A percentile compares a stretch with the other conserved stretches of the same genome.
Conservation (phyloP, 2,113 vertebrate genomes). For the Cettia cetti region DNA sequence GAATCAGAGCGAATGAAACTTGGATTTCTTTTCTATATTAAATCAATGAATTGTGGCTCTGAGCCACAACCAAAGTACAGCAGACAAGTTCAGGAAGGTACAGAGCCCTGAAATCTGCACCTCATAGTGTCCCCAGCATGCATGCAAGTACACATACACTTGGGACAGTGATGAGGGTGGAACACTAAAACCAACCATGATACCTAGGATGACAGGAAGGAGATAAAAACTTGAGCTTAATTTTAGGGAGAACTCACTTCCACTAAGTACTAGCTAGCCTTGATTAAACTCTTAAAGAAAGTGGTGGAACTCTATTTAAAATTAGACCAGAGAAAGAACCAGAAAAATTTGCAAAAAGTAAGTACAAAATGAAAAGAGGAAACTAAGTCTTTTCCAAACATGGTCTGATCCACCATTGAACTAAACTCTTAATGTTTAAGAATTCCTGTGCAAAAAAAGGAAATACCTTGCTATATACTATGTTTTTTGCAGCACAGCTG, state of each 20-base stretch:
- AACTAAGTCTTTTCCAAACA: not conserved
- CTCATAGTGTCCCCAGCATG: not conserved
- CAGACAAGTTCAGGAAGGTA: not conserved
- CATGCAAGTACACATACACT: not conserved
- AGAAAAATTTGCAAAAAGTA: not conserved
- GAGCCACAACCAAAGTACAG: not conserved
- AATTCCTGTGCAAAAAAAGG: not conserved
- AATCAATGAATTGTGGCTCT: not conserved
- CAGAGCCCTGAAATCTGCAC: not conserved
- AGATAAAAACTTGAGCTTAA: not conserved
- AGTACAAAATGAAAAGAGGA: not conserved
- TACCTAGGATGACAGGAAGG: not conserved
- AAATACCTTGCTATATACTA: not conserved
- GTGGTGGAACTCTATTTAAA: not conserved
- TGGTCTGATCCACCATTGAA: not conserved
- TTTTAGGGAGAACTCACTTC: not conserved
- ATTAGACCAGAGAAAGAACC: not conserved
- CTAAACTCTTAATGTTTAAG: not conserved
- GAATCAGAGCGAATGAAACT: not conserved
- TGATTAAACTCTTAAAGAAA: not conserved
- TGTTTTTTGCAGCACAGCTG: not conserved
- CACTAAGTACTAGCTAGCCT: not conserved
- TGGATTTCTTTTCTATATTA: not conserved
- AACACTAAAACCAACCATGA: not conserved
- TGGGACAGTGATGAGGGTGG: not conserved